phyloP scores from a whole-genome alignment of 92 coral and sea anemone species.

The Actinostola sp. region DNA sequence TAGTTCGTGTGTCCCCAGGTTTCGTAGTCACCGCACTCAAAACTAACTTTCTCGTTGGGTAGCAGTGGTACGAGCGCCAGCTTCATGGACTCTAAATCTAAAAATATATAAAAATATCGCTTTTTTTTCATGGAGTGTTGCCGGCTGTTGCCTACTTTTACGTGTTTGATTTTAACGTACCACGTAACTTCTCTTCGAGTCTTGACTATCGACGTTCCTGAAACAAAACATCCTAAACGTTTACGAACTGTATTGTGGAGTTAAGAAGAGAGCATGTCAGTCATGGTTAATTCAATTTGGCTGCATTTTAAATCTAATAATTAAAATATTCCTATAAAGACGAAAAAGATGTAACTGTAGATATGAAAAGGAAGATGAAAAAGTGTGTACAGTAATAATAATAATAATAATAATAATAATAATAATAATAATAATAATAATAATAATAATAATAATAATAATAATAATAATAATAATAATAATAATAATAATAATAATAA shows the following conservation, averaged over 20 bases:
- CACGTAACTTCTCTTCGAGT: conserved; percentile 27
- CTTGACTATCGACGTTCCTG: conserved; percentile 28
- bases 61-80: conserved; percentile 50
- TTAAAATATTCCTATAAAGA: conserved; percentile 33
- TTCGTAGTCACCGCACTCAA: conserved; percentile 52
- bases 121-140: background rate
- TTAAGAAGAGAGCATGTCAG: too few relatives aligned
- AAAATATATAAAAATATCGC: background rate
- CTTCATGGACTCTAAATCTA: conserved; percentile 43
- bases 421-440: too few relatives aligned
- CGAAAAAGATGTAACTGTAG: too few relatives aligned
- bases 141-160: background rate
- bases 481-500: too few relatives aligned
- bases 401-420: too few relatives aligned
- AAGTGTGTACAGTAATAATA: too few relatives aligned
- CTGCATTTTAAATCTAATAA: too few relatives aligned
- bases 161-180: background rate
- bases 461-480: too few relatives aligned
- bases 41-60: conserved; percentile 20
- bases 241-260: too few relatives aligned
- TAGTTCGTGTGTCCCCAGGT: conserved; percentile 64
- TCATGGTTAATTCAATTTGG: too few relatives aligned
- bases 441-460: too few relatives aligned
- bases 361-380: too few relatives aligned
- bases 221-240: background rate